Evolutionary conservation across 2,888 invertebrate genomes (phyloP).

Genomic region (Timema cristinae): DNA sequence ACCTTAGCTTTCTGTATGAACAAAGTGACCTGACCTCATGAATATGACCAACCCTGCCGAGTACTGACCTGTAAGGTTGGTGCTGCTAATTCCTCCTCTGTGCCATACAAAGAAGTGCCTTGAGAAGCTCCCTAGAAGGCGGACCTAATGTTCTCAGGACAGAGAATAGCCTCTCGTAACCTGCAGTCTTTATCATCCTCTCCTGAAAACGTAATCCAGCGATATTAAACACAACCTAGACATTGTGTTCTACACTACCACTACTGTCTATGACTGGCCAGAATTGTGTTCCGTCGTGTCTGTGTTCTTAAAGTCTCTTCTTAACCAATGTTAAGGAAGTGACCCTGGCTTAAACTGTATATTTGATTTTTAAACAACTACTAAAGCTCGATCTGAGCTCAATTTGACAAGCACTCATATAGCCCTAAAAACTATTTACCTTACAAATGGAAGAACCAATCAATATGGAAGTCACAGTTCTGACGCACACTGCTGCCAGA

Average conservation of each 20-base stretch:
- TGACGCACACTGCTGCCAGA: slow-evolving; percentile 36
- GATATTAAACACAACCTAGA: too few species aligned
- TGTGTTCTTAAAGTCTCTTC: too few species aligned
- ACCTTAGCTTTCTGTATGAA: too few species aligned
- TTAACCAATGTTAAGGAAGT: too few species aligned
- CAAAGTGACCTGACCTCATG: background rate
- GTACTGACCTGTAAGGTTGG: background rate
- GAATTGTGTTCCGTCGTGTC: too few species aligned
- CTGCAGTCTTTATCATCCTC: slow-evolving; percentile 41
- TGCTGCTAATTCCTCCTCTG: slow-evolving; percentile 36
- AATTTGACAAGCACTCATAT: background rate
- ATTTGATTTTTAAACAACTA: too few species aligned
- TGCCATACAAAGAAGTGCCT: slow-evolving; percentile 50
- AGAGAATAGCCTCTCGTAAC: slow-evolving; percentile 43
- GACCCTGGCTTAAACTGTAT: too few species aligned
- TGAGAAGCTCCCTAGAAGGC: slow-evolving; percentile 47
- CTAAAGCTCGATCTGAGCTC: too few species aligned
- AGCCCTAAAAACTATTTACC: slow-evolving; percentile 23
- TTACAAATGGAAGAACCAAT: slow-evolving; percentile 30
- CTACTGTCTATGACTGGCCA: too few species aligned
- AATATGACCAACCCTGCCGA: slow-evolving; percentile 11
- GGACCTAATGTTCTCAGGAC: slow-evolving; percentile 45
- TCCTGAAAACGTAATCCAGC: slow-evolving; percentile 35
- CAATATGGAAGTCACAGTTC: slow-evolving; percentile 35
- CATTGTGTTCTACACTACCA: too few species aligned